Base-by-base conservation (phyloP, 2,888 invertebrate genomes). In the Eledone cirrhosa region DNA sequence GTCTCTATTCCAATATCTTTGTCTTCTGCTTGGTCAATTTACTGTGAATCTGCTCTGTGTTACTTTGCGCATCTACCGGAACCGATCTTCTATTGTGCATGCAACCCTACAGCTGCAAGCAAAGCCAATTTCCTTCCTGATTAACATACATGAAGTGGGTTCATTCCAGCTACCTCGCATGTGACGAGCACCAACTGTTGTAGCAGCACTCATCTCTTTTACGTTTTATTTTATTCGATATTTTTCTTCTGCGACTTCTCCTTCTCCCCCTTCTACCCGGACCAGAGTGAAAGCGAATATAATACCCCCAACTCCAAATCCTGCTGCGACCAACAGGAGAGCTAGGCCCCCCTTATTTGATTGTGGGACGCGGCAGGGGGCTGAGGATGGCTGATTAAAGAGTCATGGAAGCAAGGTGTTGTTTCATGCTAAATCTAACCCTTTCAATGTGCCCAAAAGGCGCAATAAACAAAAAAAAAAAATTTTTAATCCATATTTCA, bases 321-420 rank as follows among this genome's bases (percentile, higher is more conserved):
- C 72, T 72, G 72, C 72, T 72, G 72, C 22, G 72, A 72, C 72
- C 72, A 72, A 72, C 72, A 72, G 72, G 72, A 72, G 72, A 33
- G 72, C 72, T 72, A n/a, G 41, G 69, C 72, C 72, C 72, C 72
- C 72, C 72, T 72, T 31, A 72, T 72, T 72, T 19, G 72, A 72
- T 72, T 72, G 72, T 33, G 19, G 72, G 72, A n/a, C 72, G 33
- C 72, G 72, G 72, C 72, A 72, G 72, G 72, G 72, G 72, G 72
- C 72, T 72, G 31, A 72, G 22, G 72, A 72, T 31, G 72, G 33
- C 33, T 72, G 72, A 72, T 72, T 72, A 72, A 72, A 72, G 72
- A n/a, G 72, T 41, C 72, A 41, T 72, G 31, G 29, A 72, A 72
- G 41, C 72, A 72, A 72, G 33, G 72, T 72, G 72, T 72, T 72